Base-by-base conservation (phyloP, 2,797 vertebrate species). In the Sorex maritimensis region DNA sequence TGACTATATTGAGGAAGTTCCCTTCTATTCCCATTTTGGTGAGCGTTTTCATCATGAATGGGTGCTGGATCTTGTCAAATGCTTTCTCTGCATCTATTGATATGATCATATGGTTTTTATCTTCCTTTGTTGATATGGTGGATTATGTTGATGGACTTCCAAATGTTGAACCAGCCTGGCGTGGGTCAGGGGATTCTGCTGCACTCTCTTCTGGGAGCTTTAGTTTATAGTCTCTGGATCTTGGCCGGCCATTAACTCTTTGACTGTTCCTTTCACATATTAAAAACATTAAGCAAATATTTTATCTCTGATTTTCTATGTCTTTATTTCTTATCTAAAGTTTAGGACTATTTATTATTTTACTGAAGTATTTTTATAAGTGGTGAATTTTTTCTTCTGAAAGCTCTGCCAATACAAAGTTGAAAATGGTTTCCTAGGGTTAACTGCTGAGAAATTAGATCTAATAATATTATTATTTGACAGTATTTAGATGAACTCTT, bases 341-440 rank as follows among this genome's bases (percentile, higher is more conserved):
- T 79, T 93, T 58, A 68, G 44, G 81, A 85, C 2, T 85, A 0
- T 44, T 72, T 85, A 0, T 44, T 72, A 9, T 85, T 94, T 94
- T 71, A 30, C 2, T 46, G 46, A 79, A 58, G 8, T 49, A 69
- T 82, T 85, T 88, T 49, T 72, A 80, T 67, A 78, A 4, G 9
- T 81, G 12, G 30, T 17, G 38, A 10, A 61, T 71, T 55, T 94
- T 73, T 94, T 26, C 61, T 41, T 86, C 63, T 72, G 17, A 81
- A 80, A 84, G 68, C 2, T 65, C 5, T 71, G 69, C 38, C 13
- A 85, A 75, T n/a, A n/a, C 19, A 81, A 19, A 91, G 52, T 15
- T 71, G 7, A 89, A 91, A 88, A 46, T 44, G 4, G 91, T 80
- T 95, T 75, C 80, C 15, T 73, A 69, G 46, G 7, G 5, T 73